Conservation (phyloP, 2,797 vertebrate genomes). For the Myotis myotis region DNA sequence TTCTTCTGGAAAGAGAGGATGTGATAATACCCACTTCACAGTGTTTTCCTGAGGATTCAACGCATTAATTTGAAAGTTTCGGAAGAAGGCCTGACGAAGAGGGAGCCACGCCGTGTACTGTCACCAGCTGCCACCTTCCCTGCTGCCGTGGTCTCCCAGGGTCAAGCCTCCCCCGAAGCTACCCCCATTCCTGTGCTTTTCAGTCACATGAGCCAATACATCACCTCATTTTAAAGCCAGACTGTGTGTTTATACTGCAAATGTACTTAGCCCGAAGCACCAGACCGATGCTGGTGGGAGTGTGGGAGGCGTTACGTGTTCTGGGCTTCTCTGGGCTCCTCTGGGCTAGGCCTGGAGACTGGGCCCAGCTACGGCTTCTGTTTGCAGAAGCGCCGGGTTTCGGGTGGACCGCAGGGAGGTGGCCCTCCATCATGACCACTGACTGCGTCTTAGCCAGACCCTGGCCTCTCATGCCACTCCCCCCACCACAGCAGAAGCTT, state of each 20-base stretch:
- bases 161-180: background rate
- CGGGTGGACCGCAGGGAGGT: background rate
- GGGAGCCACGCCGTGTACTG: background rate
- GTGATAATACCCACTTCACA: background rate
- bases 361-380: rapidly evolving
- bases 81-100: background rate
- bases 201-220: rapidly evolving
- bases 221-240: background rate
- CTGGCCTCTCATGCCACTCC: background rate
- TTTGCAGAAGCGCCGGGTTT: background rate
- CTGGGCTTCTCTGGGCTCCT: background rate
- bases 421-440: rapidly evolving
- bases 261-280: background rate
- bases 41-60: background rate
- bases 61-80: background rate
- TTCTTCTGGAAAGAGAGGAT: background rate
- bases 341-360: too few species aligned
- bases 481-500: background rate
- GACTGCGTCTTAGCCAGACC: background rate
- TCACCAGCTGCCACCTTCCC: background rate
- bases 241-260: background rate
- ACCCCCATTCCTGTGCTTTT: background rate
- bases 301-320: rapidly evolving
- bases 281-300: background rate
- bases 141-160: background rate